A percentile compares a stretch with the other conserved stretches of the same genome.
phyloP scores from a whole-genome alignment of 2,888 invertebrate genomes.

The Polyommatus iphigenia region DNA sequence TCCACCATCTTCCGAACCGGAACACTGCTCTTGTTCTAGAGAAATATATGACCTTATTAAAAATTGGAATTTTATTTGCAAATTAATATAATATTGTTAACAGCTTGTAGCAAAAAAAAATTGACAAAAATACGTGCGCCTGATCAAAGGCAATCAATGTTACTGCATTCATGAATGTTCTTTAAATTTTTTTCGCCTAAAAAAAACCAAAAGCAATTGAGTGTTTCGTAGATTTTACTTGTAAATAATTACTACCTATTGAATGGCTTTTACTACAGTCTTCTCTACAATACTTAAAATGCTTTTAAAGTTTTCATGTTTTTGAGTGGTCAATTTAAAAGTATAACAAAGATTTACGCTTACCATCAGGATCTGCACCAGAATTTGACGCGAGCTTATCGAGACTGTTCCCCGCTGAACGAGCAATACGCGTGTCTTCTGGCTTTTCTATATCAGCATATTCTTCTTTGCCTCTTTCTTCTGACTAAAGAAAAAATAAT shows the following conservation, averaged over 20 bases:
- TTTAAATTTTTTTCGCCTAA: background rate
- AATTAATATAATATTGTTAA: background rate
- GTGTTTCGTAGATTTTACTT: background rate
- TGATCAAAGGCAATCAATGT: background rate
- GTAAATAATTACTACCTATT: too few relatives aligned
- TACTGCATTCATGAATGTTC: background rate
- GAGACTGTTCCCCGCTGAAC: slow-evolving; percentile 87
- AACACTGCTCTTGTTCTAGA: slow-evolving; percentile 80
- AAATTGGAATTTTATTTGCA: too few relatives aligned
- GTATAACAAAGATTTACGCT: background rate
- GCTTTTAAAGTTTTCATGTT: too few relatives aligned
- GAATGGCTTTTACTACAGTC: background rate
- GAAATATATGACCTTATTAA: background rate
- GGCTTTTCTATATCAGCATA: slow-evolving; percentile 77
- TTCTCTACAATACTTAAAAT: background rate
- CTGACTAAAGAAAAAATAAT: slow-evolving; percentile 72
- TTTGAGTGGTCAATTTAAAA: too few relatives aligned
- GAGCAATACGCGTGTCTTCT: slow-evolving; percentile 77
- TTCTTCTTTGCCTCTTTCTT: slow-evolving; percentile 86
- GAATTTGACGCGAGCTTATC: slow-evolving; percentile 85
- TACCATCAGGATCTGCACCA: slow-evolving; percentile 81
- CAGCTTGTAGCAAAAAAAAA: background rate
- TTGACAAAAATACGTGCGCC: background rate
- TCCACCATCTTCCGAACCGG: slow-evolving; percentile 72
- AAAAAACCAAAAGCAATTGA: background rate